Evolutionary conservation across 2,797 vertebrate genomes (phyloP).

Genomic region (Graptemys geographica): DNA sequence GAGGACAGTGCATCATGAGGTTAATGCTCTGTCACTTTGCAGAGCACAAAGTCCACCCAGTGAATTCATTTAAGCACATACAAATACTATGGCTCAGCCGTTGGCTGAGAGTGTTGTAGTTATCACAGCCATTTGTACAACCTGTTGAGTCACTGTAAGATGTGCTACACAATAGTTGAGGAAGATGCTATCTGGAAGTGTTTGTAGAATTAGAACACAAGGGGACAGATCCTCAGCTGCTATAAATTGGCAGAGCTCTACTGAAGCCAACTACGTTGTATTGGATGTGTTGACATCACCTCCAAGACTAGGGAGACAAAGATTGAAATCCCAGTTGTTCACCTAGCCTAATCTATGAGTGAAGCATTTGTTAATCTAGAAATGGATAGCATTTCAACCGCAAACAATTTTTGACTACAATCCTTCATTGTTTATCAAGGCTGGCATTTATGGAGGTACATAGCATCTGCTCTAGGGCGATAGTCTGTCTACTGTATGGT

Average conservation of each 20-base stretch:
- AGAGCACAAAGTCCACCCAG: not conserved
- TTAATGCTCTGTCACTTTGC: not conserved
- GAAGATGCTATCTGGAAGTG: not conserved
- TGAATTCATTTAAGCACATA: not conserved
- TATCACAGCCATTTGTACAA: not conserved
- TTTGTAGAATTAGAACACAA: not conserved
- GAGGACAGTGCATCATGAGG: not conserved
- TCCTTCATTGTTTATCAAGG: too few relatives aligned
- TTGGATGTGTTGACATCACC: not conserved
- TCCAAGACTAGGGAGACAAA: not conserved
- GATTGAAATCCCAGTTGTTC: not conserved
- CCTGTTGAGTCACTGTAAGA: not conserved
- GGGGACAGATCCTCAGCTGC: not conserved
- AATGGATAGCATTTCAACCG: too few relatives aligned
- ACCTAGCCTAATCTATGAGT: not conserved
- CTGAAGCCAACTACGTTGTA: not conserved
- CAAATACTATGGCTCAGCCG: not conserved
- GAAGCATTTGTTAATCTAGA: not conserved
- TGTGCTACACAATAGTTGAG: not conserved
- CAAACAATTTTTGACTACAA: too few relatives aligned
- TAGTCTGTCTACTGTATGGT: not conserved
- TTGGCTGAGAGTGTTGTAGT: not conserved
- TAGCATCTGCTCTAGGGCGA: not conserved
- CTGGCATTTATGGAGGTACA: too few relatives aligned
- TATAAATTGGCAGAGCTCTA: not conserved